These are phyloP conservation scores for Chaenodraco wilsoni DNA, from an alignment of 2,797 vertebrate genomes.

Conservation along the genomic window DNA sequence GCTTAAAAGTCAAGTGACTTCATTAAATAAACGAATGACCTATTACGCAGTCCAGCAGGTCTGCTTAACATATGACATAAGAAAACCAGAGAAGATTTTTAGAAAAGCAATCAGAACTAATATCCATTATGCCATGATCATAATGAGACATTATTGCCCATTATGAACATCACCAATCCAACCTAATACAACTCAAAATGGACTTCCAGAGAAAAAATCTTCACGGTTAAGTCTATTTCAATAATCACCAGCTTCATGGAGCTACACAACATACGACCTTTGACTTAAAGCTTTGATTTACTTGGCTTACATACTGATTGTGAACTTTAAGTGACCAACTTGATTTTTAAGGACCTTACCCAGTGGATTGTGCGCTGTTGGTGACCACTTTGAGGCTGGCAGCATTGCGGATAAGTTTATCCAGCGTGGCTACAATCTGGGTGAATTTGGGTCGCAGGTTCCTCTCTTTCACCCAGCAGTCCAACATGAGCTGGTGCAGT, in stretches of 20 bases:
- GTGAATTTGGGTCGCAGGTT: conserved; percentile 97
- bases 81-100: conserved; percentile 18
- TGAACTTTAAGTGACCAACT: neutral
- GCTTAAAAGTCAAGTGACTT: conserved; percentile 34
- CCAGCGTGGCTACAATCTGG: conserved; percentile 96
- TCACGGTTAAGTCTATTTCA: conserved; percentile 13
- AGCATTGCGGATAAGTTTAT: conserved; percentile 98
- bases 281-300: conserved; percentile 10
- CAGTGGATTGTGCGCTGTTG: conserved; percentile 92
- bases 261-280: neutral
- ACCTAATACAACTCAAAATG: conserved; percentile 20
- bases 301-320: conserved; percentile 1
- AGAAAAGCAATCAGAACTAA: conserved; percentile 9
- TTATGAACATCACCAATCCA: conserved; percentile 27
- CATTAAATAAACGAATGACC: conserved; percentile 36
- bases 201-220: conserved; percentile 2
- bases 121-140: conserved; percentile 10
- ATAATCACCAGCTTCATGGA: neutral
- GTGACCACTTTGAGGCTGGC: conserved; percentile 98
- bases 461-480: conserved; percentile 98
- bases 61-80: conserved; percentile 18
- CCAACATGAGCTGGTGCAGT: conserved; percentile 97
- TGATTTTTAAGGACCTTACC: conserved; percentile 81
- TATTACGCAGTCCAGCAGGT: conserved; percentile 19
- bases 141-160: conserved; percentile 37